A percentile compares a stretch with the other conserved stretches of the same genome.
phyloP scores from a whole-genome alignment of 2,113 vertebrate species.

The Coptodon rendalli region DNA sequence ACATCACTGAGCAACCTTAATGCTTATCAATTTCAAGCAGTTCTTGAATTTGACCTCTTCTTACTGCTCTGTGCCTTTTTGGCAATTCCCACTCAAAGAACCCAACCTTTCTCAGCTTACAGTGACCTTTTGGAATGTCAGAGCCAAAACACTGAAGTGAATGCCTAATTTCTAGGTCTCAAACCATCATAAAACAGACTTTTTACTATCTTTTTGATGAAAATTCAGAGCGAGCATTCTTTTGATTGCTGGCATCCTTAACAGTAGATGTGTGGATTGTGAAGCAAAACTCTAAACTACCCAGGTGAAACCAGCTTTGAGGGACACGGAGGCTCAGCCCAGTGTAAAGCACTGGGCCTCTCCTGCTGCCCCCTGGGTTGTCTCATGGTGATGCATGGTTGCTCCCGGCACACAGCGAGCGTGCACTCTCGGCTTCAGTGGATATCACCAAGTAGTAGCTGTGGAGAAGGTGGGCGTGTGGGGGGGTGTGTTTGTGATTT shows the following conservation, averaged over 20 bases:
- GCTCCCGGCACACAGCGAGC: background rate
- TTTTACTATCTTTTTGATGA: background rate
- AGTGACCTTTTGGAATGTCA: slow-evolving; percentile 36
- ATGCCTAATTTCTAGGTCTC: background rate
- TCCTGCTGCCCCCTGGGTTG: slow-evolving; percentile 35
- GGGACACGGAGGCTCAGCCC: slow-evolving; percentile 2
- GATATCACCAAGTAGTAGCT: slow-evolving; percentile 37
- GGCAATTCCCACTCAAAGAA: background rate
- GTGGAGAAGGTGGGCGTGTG: slow-evolving; percentile 34
- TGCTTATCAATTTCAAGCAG: background rate
- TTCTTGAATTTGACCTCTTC: background rate
- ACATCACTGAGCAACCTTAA: background rate
- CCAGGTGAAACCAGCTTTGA: background rate
- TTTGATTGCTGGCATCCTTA: background rate
- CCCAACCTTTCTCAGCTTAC: background rate
- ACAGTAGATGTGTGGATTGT: background rate
- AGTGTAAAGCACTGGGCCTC: slow-evolving; percentile 17
- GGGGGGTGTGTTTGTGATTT: slow-evolving; percentile 43
- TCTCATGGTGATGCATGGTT: slow-evolving; percentile 35
- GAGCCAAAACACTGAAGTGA: slow-evolving; percentile 3
- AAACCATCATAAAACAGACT: background rate
- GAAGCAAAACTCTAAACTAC: background rate
- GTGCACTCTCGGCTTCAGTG: slow-evolving; percentile 22
- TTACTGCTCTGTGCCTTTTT: background rate
- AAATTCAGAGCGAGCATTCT: background rate